Base-by-base conservation (phyloP, 2,113 vertebrate genomes). In the Apeltes quadracus region DNA sequence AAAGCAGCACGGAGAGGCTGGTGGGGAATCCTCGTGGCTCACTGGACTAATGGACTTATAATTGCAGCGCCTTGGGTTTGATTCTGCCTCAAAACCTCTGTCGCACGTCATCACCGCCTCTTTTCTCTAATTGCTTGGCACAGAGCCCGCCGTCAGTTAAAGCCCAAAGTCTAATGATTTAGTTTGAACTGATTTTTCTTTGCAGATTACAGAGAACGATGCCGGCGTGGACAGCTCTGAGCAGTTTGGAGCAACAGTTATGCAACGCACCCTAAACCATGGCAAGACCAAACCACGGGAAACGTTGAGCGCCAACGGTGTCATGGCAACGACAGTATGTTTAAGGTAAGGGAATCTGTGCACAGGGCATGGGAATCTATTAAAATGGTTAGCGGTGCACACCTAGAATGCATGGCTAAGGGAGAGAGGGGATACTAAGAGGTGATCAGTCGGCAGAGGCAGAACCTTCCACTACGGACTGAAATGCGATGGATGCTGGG, bases 91-190 rank as follows among this genome's bases (percentile, higher is more conserved):
- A 32, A 72, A 63, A 68, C 55, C 62, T 50, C 69, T 61, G 50
- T 61, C 64, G 57, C 53, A 23, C 68, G 54, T 61, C 73, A 46
- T 63, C 38, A 55, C 12, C 18, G 46, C 53, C 46, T 29, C 46
- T 48, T 65, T 66, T 22, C 61, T 61, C 57, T 67, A 59, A 72
- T 65, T 73, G 51, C 74, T 61, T 53, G 51, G 74, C 65, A 68
- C 32, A 72, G n/a, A n/a, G 59, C 59, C 75, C 50, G 39, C 59
- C 67, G 71, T 69, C 54, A 76, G 39, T 76, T 27, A 14, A 18
- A 15, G 57, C 43, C 55, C 18, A 25, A 34, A n/a, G 38, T 48
- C 57, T 38, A 57, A 61, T 23, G 6, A 43, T 13, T 27, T 55
- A 34, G 32, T 48, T 38, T 51, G 6, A 58, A 36, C 23, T 43